Conservation (phyloP, 2,888 invertebrate genomes). For the Shargacucullia verbasci region DNA sequence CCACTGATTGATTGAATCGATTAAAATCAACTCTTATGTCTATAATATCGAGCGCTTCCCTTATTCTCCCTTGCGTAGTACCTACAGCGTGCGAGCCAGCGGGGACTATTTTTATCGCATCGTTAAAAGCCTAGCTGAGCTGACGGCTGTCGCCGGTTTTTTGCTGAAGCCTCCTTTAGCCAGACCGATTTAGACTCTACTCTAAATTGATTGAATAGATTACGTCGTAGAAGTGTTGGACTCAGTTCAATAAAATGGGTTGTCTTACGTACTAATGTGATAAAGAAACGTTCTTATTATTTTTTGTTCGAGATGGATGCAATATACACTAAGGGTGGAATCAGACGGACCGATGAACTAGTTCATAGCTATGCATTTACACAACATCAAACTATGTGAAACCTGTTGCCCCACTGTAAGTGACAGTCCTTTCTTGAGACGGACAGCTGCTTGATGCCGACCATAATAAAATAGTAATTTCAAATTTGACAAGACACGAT, state of each 20-base stretch:
- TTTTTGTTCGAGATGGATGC: too few species aligned
- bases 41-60: slow-evolving; percentile 8
- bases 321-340: too few species aligned
- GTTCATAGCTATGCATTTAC: too few species aligned
- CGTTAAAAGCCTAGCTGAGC: slow-evolving; percentile 52
- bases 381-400: too few species aligned
- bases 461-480: too few species aligned
- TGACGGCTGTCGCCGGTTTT: slow-evolving; percentile 37
- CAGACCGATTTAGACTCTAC: slow-evolving; percentile 38
- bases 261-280: background rate
- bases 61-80: background rate
- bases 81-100: background rate
- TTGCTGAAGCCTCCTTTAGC: slow-evolving; percentile 16
- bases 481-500: too few species aligned
- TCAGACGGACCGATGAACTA: too few species aligned
- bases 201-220: slow-evolving; percentile 41
- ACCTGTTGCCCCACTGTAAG: too few species aligned
- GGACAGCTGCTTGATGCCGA: too few species aligned
- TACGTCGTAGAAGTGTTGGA: slow-evolving; percentile 23
- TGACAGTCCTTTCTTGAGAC: too few species aligned
- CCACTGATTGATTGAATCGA: too few species aligned
- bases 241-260: slow-evolving; percentile 12
- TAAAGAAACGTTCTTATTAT: too few species aligned
- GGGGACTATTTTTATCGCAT: slow-evolving; percentile 48
- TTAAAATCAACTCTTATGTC: background rate